phyloP scores from a whole-genome alignment of 2,797 vertebrate genomes.

The Buceros bicornis region DNA sequence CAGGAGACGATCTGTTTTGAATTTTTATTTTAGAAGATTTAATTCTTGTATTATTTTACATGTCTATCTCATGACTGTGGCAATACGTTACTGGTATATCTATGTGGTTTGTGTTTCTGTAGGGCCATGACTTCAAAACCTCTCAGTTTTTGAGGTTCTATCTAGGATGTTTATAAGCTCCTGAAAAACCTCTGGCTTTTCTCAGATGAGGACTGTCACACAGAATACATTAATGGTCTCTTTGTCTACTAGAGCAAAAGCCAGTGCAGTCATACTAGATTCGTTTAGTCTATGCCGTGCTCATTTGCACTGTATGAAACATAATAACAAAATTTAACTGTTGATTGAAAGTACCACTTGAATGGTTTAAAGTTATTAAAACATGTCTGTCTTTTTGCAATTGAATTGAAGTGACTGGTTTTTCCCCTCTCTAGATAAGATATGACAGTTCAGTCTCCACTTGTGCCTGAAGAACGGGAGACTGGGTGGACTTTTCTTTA shows the following conservation, averaged over 20 bases:
- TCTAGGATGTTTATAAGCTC: slow-evolving; percentile 8
- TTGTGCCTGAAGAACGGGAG: neutral
- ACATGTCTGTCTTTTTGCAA: neutral
- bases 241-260: neutral
- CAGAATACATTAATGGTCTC: neutral
- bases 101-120: slow-evolving; percentile 21
- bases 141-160: neutral
- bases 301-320: neutral
- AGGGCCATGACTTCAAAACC: slow-evolving; percentile 4
- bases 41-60: neutral
- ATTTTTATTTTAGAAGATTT: slow-evolving; percentile 10
- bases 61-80: neutral
- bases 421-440: neutral
- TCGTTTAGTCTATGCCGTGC: neutral
- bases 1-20: slow-evolving; percentile 16
- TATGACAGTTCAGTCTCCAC: neutral
- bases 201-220: neutral
- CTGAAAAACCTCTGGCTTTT: slow-evolving; percentile 32
- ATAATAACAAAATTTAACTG: neutral
- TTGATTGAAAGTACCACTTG: neutral
- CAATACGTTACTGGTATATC: neutral
- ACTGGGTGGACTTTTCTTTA: neutral
- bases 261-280: neutral
- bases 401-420: neutral
- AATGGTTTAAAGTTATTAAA: neutral